Evolutionary conservation across 2,797 vertebrate species (phyloP).

Genomic region (Bradypodion pumilum): DNA sequence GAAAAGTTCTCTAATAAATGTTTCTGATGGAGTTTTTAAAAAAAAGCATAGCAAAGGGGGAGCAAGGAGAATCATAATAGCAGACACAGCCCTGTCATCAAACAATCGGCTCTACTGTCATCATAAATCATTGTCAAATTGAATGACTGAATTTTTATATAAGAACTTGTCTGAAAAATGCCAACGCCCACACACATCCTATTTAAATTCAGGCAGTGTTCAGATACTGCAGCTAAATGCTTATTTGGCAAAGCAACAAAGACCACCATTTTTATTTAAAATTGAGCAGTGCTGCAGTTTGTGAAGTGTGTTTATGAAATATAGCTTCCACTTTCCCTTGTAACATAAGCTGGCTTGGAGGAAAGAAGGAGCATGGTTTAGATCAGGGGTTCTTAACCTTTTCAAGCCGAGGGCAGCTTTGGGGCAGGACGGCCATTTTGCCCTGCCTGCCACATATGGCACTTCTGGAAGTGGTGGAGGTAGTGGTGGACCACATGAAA

Average conservation of each 20-base stretch:
- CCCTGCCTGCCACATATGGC: no score
- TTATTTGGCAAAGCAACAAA: neutral
- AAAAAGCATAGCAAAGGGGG: neutral
- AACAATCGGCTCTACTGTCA: conserved; percentile 1
- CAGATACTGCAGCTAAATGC: neutral
- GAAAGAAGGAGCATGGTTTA: neutral
- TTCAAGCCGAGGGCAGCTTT: no score
- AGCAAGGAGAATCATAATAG: neutral
- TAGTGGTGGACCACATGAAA: no score
- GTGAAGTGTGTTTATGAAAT: neutral
- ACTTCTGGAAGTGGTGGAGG: no score
- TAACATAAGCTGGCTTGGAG: neutral
- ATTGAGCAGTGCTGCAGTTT: neutral
- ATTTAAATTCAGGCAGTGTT: neutral
- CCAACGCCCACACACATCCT: neutral
- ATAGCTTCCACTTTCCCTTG: neutral
- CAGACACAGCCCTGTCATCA: neutral
- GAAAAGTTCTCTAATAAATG: neutral
- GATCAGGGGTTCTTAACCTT: no score
- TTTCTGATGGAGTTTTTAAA: conserved; percentile 2
- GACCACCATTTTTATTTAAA: neutral
- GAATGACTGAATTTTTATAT: neutral
- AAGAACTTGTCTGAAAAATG: neutral
- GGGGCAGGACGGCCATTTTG: no score
- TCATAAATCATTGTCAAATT: neutral